These are phyloP conservation scores for Cataglyphis rosenhaueri DNA, from an alignment of 2,888 invertebrate species.

Conservation along the genomic window DNA sequence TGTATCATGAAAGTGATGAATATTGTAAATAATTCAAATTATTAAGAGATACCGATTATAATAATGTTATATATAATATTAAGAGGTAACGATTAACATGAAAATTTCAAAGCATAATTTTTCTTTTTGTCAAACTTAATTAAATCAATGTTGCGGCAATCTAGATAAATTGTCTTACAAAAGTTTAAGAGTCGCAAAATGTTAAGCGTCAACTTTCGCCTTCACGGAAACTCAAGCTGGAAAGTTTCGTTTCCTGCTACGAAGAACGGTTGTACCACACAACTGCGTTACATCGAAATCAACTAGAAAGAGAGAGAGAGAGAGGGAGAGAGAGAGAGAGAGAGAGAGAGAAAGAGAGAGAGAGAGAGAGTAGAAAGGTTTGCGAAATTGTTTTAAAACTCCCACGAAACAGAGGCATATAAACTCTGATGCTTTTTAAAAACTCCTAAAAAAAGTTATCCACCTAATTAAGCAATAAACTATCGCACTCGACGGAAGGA, in stretches of 20 bases:
- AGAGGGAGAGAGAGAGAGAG: too few species aligned
- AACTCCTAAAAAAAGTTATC: conserved; percentile 78
- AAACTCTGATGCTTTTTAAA: conserved; percentile 79
- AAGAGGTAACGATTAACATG: not conserved
- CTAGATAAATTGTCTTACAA: conserved; percentile 55
- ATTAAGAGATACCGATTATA: not conserved
- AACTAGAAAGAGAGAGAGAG: conserved; percentile 38
- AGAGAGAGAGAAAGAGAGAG: not conserved
- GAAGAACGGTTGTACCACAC: conserved; percentile 56
- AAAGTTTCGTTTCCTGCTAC: conserved; percentile 66
- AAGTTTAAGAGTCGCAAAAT: conserved; percentile 58
- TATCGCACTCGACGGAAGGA: conserved; percentile 63
- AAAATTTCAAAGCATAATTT: not conserved
- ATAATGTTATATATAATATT: too few species aligned
- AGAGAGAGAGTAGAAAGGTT: not conserved
- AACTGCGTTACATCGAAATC: conserved; percentile 51
- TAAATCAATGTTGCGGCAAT: conserved; percentile 56
- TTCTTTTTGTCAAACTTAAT: conserved; percentile 50
- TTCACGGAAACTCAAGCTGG: conserved; percentile 62
- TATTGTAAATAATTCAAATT: not conserved
- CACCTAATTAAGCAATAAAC: conserved; percentile 78
- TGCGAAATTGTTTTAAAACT: conserved; percentile 77
- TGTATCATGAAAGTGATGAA: not conserved
- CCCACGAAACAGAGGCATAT: conserved; percentile 76
- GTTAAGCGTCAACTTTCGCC: conserved; percentile 65